phyloP scores from a whole-genome alignment of 2,113 vertebrate genomes.

The Cochlearius cochlearius region DNA sequence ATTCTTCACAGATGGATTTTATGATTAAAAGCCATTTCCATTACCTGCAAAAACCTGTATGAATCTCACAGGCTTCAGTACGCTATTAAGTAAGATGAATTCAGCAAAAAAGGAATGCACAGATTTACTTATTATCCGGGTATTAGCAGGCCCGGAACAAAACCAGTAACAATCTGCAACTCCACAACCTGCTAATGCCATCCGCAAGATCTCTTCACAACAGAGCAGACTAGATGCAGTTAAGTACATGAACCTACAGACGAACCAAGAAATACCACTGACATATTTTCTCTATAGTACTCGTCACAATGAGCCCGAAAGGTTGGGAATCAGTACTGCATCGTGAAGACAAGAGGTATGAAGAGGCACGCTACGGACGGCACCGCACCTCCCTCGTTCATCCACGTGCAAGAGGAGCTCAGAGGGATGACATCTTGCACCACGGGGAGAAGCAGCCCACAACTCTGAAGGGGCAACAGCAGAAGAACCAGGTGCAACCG shows the following conservation, averaged over 20 bases:
- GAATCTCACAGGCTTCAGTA: not conserved
- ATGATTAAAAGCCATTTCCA: not conserved
- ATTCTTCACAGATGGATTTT: not conserved
- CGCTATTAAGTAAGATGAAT: not conserved
- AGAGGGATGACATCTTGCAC: not conserved
- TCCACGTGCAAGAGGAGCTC: not conserved
- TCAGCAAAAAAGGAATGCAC: not conserved
- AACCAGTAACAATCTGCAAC: not conserved
- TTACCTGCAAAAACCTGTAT: not conserved
- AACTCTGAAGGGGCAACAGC: not conserved
- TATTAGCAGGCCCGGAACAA: not conserved
- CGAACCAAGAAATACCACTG: not conserved
- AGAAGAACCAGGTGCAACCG: not conserved
- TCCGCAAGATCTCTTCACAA: not conserved
- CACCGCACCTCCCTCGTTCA: not conserved
- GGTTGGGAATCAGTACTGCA: fast-evolving
- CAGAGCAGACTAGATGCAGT: not conserved
- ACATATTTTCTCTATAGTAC: not conserved
- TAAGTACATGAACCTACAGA: not conserved
- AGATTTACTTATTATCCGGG: not conserved
- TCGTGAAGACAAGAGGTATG: not conserved
- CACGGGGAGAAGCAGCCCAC: not conserved
- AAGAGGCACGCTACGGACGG: fast-evolving
- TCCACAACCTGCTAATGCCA: not conserved
- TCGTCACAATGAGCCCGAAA: not conserved